Conservation (phyloP, 2,888 invertebrate genomes). For the Heliconius cydno region DNA sequence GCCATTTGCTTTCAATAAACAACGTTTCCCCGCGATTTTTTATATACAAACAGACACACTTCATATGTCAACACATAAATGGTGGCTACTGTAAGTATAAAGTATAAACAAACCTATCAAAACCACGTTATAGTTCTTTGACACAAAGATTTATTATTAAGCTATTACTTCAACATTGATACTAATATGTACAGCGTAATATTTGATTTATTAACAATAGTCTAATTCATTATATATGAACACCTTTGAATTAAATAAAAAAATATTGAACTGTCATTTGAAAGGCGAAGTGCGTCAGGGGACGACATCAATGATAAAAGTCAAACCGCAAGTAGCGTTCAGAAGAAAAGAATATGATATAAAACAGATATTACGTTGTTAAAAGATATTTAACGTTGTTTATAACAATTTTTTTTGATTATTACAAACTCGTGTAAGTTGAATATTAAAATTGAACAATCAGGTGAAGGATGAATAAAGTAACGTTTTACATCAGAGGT, state of each 20-base stretch:
- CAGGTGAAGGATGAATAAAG: not conserved
- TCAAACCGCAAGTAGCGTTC: conserved; percentile 12
- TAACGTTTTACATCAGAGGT: not conserved
- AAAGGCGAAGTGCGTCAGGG: not conserved
- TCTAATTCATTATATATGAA: conserved; percentile 13
- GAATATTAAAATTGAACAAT: not conserved
- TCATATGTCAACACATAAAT: conserved; percentile 52
- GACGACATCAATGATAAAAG: too few species aligned
- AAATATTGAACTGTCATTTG: conserved; percentile 40
- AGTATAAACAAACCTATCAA: conserved; percentile 34
- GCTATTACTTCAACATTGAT: not conserved
- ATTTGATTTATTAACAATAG: conserved; percentile 13
- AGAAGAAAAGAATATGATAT: not conserved
- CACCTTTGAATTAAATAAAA: conserved; percentile 24
- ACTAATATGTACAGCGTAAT: not conserved
- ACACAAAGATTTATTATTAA: not conserved
- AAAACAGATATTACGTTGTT: not conserved
- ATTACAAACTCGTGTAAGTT: not conserved
- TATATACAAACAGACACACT: conserved; percentile 48
- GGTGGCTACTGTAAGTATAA: conserved; percentile 18
- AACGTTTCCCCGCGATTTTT: conserved; percentile 43
- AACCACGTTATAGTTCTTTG: not conserved
- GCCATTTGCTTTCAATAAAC: conserved; percentile 59
- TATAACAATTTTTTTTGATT: not conserved
- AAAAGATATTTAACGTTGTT: not conserved